These are phyloP conservation scores for Crotalus tigris DNA, from an alignment of 2,113 vertebrate species.

Conservation along the genomic window DNA sequence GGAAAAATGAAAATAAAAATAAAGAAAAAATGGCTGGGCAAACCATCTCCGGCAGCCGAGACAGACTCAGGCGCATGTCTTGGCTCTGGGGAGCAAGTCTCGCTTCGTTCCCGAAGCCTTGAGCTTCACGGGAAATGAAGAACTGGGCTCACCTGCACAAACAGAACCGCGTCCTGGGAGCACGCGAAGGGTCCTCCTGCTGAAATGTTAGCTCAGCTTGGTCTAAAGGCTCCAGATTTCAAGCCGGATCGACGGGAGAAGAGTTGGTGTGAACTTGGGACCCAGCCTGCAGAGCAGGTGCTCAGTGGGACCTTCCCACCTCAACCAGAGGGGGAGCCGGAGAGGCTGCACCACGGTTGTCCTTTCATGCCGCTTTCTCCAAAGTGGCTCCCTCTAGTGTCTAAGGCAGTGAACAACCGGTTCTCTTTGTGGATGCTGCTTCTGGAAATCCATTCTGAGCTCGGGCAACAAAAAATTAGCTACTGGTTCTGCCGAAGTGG, in stretches of 20 bases:
- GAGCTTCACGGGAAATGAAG: background rate
- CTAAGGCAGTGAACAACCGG: too few species aligned
- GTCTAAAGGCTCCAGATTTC: background rate
- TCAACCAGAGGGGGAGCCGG: background rate
- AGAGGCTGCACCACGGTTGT: background rate
- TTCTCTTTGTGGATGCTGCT: too few species aligned
- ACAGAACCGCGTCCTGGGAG: background rate
- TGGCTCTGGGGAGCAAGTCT: background rate
- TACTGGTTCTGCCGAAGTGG: too few species aligned
- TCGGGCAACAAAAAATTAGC: too few species aligned
- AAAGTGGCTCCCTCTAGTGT: background rate
- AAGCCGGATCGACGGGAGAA: background rate
- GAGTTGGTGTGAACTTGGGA: background rate
- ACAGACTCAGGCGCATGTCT: background rate
- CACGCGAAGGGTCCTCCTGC: background rate
- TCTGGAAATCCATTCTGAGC: too few species aligned
- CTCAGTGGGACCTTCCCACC: background rate
- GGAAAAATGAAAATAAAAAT: background rate
- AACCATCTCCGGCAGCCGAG: too few species aligned
- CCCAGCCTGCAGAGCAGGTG: background rate
- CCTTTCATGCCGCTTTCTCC: background rate
- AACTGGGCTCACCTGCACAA: background rate
- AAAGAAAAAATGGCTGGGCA: background rate
- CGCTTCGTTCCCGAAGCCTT: fast-evolving
- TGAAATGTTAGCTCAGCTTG: background rate